Conservation (phyloP, 2,888 invertebrate genomes). For the Noctua pronuba region DNA sequence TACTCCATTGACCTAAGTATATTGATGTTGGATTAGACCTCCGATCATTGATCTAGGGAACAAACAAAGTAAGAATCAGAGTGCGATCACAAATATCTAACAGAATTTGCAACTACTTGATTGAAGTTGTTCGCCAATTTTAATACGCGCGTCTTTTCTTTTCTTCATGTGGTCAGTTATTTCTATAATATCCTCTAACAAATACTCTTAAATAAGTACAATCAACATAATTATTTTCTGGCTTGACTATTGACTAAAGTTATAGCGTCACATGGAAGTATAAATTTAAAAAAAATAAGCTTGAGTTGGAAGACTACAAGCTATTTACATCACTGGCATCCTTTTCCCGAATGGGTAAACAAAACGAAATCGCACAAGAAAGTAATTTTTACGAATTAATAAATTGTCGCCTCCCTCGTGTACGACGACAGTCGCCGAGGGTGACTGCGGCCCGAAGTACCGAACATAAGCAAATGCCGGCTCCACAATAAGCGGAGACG, state of each 20-base stretch:
- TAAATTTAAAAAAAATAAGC: constrained; percentile 2
- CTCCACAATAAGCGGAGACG: constrained; percentile 81
- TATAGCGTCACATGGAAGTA: background rate
- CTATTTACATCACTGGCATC: constrained; percentile 24
- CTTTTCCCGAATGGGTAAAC: constrained; percentile 52
- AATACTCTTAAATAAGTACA: background rate
- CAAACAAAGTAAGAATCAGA: background rate
- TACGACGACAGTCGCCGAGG: constrained; percentile 59
- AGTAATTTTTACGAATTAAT: constrained; percentile 83
- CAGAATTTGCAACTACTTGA: background rate
- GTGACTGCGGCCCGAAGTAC: constrained; percentile 48
- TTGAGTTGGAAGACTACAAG: background rate
- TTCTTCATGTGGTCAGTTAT: too few relatives aligned
- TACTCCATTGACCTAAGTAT: background rate
- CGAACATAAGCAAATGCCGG: constrained; percentile 78
- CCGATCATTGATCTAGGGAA: background rate
- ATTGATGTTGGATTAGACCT: background rate
- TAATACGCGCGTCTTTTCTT: background rate
- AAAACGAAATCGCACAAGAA: constrained; percentile 66
- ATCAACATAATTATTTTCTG: background rate
- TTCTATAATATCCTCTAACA: background rate
- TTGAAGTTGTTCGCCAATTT: background rate
- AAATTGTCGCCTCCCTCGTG: constrained; percentile 80
- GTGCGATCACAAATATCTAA: background rate
- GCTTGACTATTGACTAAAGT: background rate